Evolutionary conservation across 2,113 vertebrate species (phyloP).

Genomic region (Gorsachius goisagi): DNA sequence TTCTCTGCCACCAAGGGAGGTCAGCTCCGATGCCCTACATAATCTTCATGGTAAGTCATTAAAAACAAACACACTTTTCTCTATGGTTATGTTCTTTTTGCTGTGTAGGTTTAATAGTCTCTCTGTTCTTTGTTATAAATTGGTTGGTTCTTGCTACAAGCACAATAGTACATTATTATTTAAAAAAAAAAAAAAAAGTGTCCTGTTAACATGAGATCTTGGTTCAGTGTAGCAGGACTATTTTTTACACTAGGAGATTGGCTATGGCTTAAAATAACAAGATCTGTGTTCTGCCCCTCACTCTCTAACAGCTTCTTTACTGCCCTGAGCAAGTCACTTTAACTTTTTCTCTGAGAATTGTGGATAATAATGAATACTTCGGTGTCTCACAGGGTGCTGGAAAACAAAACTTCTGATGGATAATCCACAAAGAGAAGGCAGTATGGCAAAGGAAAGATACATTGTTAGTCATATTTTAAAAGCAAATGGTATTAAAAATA

Average conservation of each 20-base stretch:
- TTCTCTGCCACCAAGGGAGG: background rate
- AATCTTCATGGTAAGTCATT: background rate
- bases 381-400: background rate
- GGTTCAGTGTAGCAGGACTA: background rate
- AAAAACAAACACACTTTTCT: background rate
- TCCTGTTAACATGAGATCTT: background rate
- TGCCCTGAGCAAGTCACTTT: background rate
- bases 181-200: background rate
- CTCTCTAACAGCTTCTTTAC: background rate
- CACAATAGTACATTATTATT: background rate
- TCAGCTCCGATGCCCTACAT: background rate
- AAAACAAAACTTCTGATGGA: background rate
- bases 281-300: background rate
- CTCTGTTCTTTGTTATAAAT: background rate
- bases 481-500: background rate
- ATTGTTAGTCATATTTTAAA: background rate
- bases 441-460: background rate
- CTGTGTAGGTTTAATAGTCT: background rate
- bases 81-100: background rate
- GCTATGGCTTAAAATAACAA: background rate
- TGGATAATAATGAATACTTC: background rate
- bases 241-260: background rate
- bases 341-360: background rate
- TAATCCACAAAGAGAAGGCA: background rate
- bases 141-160: background rate